phyloP scores from a whole-genome alignment of 2,888 invertebrate genomes.

The Melanchra persicariae region DNA sequence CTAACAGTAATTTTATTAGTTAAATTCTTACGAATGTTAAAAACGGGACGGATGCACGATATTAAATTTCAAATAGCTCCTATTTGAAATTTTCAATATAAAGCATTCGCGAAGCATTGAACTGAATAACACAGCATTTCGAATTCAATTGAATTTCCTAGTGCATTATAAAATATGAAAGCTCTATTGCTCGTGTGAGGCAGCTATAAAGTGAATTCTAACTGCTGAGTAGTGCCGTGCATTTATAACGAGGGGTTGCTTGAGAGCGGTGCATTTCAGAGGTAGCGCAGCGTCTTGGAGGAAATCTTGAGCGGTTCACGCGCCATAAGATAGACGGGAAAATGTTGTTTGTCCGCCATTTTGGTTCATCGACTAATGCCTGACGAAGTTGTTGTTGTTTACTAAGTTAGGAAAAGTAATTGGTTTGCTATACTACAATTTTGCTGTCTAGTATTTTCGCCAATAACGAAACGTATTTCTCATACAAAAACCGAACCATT shows the following conservation, averaged over 20 bases:
- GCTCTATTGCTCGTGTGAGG: constrained; percentile 39
- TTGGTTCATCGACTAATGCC: constrained; percentile 2
- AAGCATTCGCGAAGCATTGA: constrained; percentile 28
- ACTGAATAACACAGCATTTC: constrained; percentile 24
- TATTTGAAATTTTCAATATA: constrained; percentile 24
- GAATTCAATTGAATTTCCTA: constrained; percentile 53
- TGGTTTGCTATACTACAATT: background rate
- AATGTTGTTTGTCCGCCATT: constrained; percentile 25
- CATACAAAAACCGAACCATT: background rate
- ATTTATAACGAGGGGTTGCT: constrained; percentile 47
- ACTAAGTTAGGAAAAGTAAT: background rate
- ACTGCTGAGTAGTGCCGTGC: constrained; percentile 30
- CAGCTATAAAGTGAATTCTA: constrained; percentile 52
- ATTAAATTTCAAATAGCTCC: no score
- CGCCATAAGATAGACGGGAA: background rate
- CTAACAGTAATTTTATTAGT: constrained; percentile 41
- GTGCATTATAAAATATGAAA: constrained; percentile 58
- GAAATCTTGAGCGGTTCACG: constrained; percentile 12
- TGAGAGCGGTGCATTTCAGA: background rate
- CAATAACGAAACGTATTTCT: background rate
- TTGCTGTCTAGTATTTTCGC: background rate
- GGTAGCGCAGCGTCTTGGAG: constrained; percentile 4
- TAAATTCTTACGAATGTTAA: constrained; percentile 15
- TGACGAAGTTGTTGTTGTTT: background rate
- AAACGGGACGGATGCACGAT: constrained; percentile 2